Evolutionary conservation across 1,140 invertebrate genomes (phyloP), one percentile per base, ranked within the genome.

Genomic region (Zaprionus nigranus): DNA sequence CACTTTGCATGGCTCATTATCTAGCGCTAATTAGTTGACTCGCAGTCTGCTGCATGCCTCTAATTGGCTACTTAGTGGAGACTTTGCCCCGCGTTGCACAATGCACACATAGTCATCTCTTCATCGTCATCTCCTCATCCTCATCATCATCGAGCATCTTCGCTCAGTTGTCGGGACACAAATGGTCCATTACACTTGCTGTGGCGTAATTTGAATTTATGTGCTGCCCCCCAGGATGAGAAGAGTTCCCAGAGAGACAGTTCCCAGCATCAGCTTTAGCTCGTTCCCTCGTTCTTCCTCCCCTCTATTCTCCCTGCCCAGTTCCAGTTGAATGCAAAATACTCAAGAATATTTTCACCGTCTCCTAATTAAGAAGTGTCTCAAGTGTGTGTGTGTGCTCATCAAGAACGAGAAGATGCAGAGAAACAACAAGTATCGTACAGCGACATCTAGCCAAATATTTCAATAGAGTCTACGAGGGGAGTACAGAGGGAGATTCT

Each of bases 281-380:
- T 34, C 30, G 9, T 30, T 30, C 9, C 30, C 11, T 2, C 9
- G n/a, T n/a, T n/a, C n/a, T n/a, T 30, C 9, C 28, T 11, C 13
- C 17, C 20, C 11, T 12, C 46, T 7, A 1, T 28, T 0, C 5
- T 5, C 38, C 15, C 7, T 15, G 4, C 58, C 17, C 20, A 28
- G 24, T 36, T 26, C 12, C 49, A 64, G 49, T 54, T 54, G 51
- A 54, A 38, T 64, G 63, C 30, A 15, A 66, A 38, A 40, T 40
- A 59, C 24, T 28, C 30, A 38, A 51, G 57, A 30, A 67, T 60
- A 67, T 59, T 51, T 46, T 56, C 57, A 57, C 59, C 22, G 26
- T 34, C 53, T 72, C 65, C 64, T 79, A 75, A 80, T 79, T 70
- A 80, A 79, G 71, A 69, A 69, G 58, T 69, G 72, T 75, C 72